These are phyloP conservation scores for Lasioglossum figueresi DNA, from an alignment of 2,888 invertebrate genomes.

Conservation along the genomic window DNA sequence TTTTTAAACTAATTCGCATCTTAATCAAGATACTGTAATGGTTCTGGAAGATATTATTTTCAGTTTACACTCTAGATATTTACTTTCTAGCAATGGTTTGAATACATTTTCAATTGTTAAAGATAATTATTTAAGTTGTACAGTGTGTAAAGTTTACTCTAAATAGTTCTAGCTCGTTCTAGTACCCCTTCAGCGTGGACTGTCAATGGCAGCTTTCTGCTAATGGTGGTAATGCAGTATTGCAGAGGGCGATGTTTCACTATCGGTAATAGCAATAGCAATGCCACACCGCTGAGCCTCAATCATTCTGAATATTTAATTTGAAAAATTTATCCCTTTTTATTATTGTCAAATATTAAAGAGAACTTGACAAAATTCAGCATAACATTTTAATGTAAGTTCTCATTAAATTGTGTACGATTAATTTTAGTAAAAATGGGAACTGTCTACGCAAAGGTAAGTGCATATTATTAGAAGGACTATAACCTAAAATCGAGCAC, in stretches of 20 bases:
- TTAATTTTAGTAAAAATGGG: conserved; percentile 79
- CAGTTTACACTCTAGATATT: background rate
- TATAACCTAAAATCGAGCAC: conserved; percentile 63
- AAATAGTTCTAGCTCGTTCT: background rate
- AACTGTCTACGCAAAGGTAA: conserved; percentile 84
- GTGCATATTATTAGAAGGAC: conserved; percentile 51
- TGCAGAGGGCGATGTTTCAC: conserved; percentile 33
- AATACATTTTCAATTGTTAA: background rate
- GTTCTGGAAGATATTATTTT: background rate
- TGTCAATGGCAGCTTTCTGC: background rate
- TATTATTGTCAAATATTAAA: conserved; percentile 29
- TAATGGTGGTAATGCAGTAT: background rate
- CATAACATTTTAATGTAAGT: conserved; percentile 45
- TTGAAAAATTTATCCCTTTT: conserved; percentile 38
- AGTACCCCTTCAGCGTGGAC: background rate
- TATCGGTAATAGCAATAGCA: conserved; percentile 29
- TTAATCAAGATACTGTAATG: background rate
- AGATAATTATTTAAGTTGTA: background rate
- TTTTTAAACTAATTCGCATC: background rate
- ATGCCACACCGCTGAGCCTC: conserved; percentile 23
- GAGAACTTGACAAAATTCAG: conserved; percentile 35
- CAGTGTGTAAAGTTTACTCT: background rate
- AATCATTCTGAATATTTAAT: conserved; percentile 45
- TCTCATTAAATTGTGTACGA: conserved; percentile 10
- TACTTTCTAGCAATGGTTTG: background rate